Evolutionary conservation across 2,797 vertebrate genomes (phyloP).

Genomic region (Miichthys miiuy): DNA sequence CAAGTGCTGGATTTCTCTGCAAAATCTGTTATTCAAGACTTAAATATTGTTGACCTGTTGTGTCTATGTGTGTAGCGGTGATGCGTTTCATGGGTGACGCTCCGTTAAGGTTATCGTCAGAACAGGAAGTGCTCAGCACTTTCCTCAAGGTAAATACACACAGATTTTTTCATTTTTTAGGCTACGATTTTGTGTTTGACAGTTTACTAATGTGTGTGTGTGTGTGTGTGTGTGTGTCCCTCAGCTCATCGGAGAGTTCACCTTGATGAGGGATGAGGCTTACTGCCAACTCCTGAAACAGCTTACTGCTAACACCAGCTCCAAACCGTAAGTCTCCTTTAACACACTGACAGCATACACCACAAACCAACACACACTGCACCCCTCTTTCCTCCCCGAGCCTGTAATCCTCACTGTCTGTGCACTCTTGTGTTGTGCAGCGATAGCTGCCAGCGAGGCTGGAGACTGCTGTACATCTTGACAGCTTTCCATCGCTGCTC

Average conservation of each 20-base stretch:
- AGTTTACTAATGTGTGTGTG: constrained; percentile 11
- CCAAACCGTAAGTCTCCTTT: constrained; percentile 89
- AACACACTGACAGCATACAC: constrained; percentile 7
- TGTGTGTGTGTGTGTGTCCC: constrained; percentile 43
- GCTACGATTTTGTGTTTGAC: constrained; percentile 3
- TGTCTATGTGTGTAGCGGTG: constrained; percentile 81
- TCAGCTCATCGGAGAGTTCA: constrained; percentile 91
- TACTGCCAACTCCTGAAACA: constrained; percentile 98
- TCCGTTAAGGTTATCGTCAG: constrained; percentile 87
- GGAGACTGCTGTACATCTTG: constrained; percentile 95
- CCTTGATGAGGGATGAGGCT: constrained; percentile 93
- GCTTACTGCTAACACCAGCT: constrained; percentile 93
- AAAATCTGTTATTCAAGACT: constrained; percentile 11
- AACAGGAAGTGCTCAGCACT: constrained; percentile 88
- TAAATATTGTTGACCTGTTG: constrained; percentile 7
- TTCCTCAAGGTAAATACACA: constrained; percentile 91
- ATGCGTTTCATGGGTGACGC: constrained; percentile 99
- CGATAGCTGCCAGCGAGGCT: constrained; percentile 95
- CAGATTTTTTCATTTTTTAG: not conserved
- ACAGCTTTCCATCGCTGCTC: constrained; percentile 93
- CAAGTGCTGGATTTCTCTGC: not conserved
- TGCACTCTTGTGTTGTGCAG: constrained; percentile 75
- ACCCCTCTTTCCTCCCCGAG: constrained; percentile 21
- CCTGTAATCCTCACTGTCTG: constrained; percentile 48
- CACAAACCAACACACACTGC: constrained; percentile 15